phyloP scores from a whole-genome alignment of 2,888 invertebrate genomes.

The Piscicola geometra region DNA sequence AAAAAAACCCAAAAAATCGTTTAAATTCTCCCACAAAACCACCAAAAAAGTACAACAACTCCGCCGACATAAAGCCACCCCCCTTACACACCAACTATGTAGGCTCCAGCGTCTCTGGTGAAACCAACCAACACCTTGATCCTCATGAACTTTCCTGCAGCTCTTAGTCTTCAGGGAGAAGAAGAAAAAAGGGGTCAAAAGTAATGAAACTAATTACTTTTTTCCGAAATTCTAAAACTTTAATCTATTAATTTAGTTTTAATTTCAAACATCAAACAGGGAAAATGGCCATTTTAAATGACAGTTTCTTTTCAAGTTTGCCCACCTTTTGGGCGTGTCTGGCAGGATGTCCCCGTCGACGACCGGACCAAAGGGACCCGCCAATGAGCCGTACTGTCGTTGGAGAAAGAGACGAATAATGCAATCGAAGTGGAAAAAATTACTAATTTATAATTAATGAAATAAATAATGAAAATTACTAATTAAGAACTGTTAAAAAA shows the following conservation, averaged over 20 bases:
- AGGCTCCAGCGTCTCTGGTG: constrained; percentile 53
- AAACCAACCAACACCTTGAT: constrained; percentile 51
- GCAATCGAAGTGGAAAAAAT: neutral
- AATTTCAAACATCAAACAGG: too few relatives aligned
- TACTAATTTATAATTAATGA: neutral
- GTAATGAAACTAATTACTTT: too few relatives aligned
- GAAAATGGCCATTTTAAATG: too few relatives aligned
- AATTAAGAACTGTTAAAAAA: neutral
- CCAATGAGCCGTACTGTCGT: constrained; percentile 45
- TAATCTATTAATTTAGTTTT: too few relatives aligned
- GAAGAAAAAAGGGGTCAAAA: too few relatives aligned
- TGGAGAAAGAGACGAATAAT: neutral
- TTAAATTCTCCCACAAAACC: too few relatives aligned
- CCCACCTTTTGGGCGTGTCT: constrained; percentile 46
- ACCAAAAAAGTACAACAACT: neutral
- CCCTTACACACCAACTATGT: constrained; percentile 52
- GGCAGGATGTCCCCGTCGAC: constrained; percentile 52
- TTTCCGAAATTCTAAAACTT: too few relatives aligned
- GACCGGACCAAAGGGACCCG: constrained; percentile 54
- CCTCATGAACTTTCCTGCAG: constrained; percentile 48
- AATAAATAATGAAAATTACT: neutral
- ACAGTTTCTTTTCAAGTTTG: too few relatives aligned
- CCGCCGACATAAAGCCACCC: constrained; percentile 37
- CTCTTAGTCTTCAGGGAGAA: constrained; percentile 46
- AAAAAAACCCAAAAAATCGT: too few relatives aligned